Conservation (phyloP, 2,888 invertebrate genomes). For the Drosophila longiperda region DNA sequence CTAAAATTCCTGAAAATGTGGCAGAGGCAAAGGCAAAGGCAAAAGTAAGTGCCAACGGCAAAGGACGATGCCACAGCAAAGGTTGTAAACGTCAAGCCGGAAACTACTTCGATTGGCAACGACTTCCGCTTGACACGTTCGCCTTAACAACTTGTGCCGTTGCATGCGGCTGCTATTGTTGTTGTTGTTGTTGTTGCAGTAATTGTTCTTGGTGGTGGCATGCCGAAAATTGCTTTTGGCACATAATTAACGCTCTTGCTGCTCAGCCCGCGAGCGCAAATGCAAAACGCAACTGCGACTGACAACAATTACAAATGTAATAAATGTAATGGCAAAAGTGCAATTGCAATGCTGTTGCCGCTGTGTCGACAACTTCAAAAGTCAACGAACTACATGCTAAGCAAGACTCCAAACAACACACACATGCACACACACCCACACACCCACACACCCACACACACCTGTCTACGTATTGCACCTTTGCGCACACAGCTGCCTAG, state of each 20-base stretch:
- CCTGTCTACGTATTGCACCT: slow-evolving; percentile 66
- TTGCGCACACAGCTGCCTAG: slow-evolving; percentile 52
- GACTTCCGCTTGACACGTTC: slow-evolving; percentile 84
- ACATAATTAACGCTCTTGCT: slow-evolving; percentile 70
- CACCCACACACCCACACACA: slow-evolving; percentile 30
- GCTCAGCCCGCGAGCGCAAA: slow-evolving; percentile 29
- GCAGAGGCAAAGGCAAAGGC: slow-evolving; percentile 8
- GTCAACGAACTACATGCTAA: slow-evolving; percentile 79
- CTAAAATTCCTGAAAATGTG: slow-evolving; percentile 36
- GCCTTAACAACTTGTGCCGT: slow-evolving; percentile 81
- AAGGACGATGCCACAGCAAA: slow-evolving; percentile 41
- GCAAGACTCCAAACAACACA: slow-evolving; percentile 46
- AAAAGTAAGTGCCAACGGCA: slow-evolving; percentile 4
- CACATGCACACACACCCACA: slow-evolving; percentile 20
- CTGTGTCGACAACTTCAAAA: slow-evolving; percentile 70
- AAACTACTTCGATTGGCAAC: slow-evolving; percentile 84
- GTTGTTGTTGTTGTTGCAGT: slow-evolving; percentile 1
- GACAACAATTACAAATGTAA: slow-evolving; percentile 81
- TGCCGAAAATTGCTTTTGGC: slow-evolving; percentile 68
- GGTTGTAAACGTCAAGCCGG: slow-evolving; percentile 68
- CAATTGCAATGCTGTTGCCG: slow-evolving; percentile 47
- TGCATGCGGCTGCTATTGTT: slow-evolving; percentile 33
- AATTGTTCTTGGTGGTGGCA: slow-evolving; percentile 35
- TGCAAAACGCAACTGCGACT: slow-evolving; percentile 57
- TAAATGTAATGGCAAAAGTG: slow-evolving; percentile 78